Base-by-base conservation (phyloP, 2,888 invertebrate species). In the Epistrophe grossulariae region DNA sequence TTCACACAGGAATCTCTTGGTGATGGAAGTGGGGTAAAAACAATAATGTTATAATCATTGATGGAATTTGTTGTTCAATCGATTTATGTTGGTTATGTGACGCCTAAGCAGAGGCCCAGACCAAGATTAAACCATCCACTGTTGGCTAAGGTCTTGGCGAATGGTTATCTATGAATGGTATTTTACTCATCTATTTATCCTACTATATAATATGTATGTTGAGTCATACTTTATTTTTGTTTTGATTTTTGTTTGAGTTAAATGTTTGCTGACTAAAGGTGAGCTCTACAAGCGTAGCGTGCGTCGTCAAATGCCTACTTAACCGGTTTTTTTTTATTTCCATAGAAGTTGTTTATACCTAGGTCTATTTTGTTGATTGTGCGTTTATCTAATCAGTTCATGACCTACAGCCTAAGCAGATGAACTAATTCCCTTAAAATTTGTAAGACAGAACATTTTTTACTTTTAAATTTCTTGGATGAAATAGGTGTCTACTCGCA, bases 51-150 rank as follows among this genome's bases (percentile, higher is more conserved):
- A 73, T 68, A 72, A 68, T 57, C 80, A 45, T 73, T 48, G 85
- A 64, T 55, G 85, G 70, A 74, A 81, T 78, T 81, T 78, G 70
- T 85, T 85, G 78, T 77, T 55, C 73, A 85, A 85, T 85, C 85
- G 70, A 78, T 81, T 70, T 60, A 78, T 57, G 19, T 19, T 57
- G 60, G 45, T 85, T 81, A 85, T 70, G 73, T 73, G 81, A 84
- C 66, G 17, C 15, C 15, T 31, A 55, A 3, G 17, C n/a, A 45
- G 57, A 31, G 64, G 64, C 38, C 70, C 43, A 78, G 52, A 50
- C 31, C 31, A 38, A 64, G 64, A 52, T 50, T 24, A 38, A 70
- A 24, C 24, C 3, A 24, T 24, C n/a, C n/a, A 55, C 13, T 52
- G 62, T 40, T 81, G 64, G 71, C 71, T 76, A 48, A 71, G 76